Evolutionary conservation across 2,888 invertebrate genomes (phyloP), one percentile per base, ranked within the genome.

Genomic region (Orthosia gracilis): DNA sequence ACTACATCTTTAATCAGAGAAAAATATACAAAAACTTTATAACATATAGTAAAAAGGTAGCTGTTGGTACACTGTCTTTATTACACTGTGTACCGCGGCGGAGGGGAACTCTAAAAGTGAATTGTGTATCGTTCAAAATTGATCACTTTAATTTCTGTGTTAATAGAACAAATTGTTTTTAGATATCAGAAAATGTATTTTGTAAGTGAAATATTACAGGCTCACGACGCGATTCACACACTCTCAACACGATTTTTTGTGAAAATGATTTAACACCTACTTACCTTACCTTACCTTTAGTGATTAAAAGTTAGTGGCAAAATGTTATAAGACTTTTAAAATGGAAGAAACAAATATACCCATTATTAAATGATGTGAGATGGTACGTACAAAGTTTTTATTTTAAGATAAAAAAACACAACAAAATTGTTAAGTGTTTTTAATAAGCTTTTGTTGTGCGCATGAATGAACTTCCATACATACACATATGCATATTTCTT

Each of bases 71-170:
- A 81, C 87, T 76, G 80, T 59, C 63, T 58, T n/a, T 17, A 2
- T 15, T 87, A 57, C 82, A 66, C 85, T 82, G 50, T 87, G 83
- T 69, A 67, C 58, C 68, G n/a, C n/a, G n/a, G n/a, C n/a, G 71
- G 78, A 69, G 82, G 85, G 88, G 87, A 87, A 82, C 84, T 85
- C 84, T 82, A 88, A 90, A 91, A 90, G 91, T 89, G 91, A 91
- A 91, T 90, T 90, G 90, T 91, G 91, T 89, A 89, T 88, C 90
- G 89, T 86, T 83, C 83, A 87, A 86, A 90, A 91, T 89, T 91
- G 91, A 90, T 91, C 91, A 87, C 87, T 91, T 91, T 92, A 91
- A 92, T 92, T 90, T 91, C 86, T 90, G 90, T 91, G 92, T 91
- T 92, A 91, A 92, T 91, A 89, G 89, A 91, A 92, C 91, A 91